Conservation (phyloP, 2,797 vertebrate genomes). For the Anguilla marmorata region DNA sequence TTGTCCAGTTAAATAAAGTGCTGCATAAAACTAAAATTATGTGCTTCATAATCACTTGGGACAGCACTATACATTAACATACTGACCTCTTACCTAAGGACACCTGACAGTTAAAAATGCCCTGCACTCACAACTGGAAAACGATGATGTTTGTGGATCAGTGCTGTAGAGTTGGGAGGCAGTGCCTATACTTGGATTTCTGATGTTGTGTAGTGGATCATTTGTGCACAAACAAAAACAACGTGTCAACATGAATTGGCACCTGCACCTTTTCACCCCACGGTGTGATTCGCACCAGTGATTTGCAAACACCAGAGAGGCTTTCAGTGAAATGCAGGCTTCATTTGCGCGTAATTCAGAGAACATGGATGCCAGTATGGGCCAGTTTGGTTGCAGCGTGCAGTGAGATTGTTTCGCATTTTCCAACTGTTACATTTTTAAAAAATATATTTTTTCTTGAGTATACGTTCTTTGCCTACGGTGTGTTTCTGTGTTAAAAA, state of each 20-base stretch:
- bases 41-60: neutral
- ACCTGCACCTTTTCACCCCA: conserved; percentile 33
- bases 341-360: neutral
- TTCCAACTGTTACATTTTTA: neutral
- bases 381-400: neutral
- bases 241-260: conserved; percentile 37
- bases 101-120: neutral
- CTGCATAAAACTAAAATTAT: neutral
- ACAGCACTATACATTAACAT: neutral
- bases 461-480: neutral
- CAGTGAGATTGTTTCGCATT: neutral
- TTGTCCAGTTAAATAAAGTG: neutral
- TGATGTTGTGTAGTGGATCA: conserved; percentile 43
- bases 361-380: no score
- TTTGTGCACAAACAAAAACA: conserved; percentile 45
- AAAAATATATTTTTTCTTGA: neutral
- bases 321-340: neutral
- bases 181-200: neutral
- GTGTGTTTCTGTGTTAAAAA: no score
- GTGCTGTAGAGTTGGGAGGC: no score
- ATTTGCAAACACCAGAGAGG: neutral
- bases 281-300: neutral
- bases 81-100: neutral
- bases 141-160: neutral
- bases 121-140: neutral